These are phyloP conservation scores for Telenomus remus DNA, from an alignment of 1,140 invertebrate species.

Conservation along the genomic window DNA sequence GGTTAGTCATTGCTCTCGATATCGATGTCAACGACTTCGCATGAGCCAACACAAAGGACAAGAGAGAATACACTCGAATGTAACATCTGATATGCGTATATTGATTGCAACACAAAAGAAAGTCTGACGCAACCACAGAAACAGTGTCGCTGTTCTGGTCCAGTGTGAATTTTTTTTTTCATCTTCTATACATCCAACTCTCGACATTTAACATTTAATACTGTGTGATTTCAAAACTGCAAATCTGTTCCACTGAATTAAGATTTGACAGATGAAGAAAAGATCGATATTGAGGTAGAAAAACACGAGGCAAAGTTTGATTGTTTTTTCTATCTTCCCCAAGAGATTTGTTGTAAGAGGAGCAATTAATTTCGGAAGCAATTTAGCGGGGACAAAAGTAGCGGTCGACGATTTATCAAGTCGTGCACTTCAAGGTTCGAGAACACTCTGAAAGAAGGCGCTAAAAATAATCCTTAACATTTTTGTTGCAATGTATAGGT, in stretches of 20 bases:
- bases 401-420: neutral
- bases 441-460: constrained; percentile 21
- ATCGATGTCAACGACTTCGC: constrained; percentile 53
- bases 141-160: neutral
- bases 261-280: too few species aligned
- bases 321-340: too few species aligned
- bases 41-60: constrained; percentile 48
- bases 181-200: too few species aligned
- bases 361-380: constrained; percentile 11
- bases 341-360: too few species aligned
- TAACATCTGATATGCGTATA: constrained; percentile 34
- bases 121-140: constrained; percentile 39
- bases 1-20: constrained; percentile 50
- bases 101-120: constrained; percentile 51
- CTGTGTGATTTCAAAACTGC: too few species aligned
- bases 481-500: constrained; percentile 28
- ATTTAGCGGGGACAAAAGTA: constrained; percentile 2
- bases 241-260: too few species aligned
- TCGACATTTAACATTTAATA: too few species aligned
- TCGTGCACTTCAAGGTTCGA: constrained; percentile 18
- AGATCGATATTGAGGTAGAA: too few species aligned
- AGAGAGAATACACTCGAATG: constrained; percentile 33
- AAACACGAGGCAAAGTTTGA: too few species aligned
- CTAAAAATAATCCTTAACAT: constrained; percentile 41
- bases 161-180: too few species aligned